phyloP scores from a whole-genome alignment of 92 coral and sea anemone species.

The Zoanthus sociatus region DNA sequence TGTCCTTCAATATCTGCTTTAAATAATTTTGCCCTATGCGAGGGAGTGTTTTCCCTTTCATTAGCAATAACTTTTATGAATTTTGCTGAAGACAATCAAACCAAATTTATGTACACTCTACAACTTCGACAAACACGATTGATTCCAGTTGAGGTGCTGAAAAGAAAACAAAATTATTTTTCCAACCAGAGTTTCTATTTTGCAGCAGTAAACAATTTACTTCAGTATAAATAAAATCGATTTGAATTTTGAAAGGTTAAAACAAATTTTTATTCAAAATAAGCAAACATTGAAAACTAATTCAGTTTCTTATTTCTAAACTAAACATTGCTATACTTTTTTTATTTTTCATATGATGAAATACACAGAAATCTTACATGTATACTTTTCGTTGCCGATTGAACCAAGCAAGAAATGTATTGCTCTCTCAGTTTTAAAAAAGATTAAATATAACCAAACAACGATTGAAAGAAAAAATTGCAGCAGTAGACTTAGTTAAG shows the following conservation, averaged over 20 bases:
- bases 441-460: no score
- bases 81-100: neutral
- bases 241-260: neutral
- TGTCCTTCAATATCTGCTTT: constrained; percentile 20
- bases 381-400: neutral
- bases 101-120: neutral
- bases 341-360: neutral
- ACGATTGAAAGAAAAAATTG: no score
- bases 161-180: neutral
- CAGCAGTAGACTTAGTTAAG: no score
- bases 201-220: neutral
- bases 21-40: neutral
- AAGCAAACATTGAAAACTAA: neutral
- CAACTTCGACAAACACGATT: neutral
- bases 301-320: neutral
- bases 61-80: neutral
- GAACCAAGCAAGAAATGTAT: neutral
- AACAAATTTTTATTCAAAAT: neutral
- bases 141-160: neutral
- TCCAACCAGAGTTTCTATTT: neutral
- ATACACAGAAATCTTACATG: neutral
- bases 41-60: constrained; percentile 20
- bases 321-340: neutral
- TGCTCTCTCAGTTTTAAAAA: neutral
- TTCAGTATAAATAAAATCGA: neutral